These are phyloP conservation scores for Magallana gigas DNA, from an alignment of 1,140 invertebrate species.

Conservation along the genomic window DNA sequence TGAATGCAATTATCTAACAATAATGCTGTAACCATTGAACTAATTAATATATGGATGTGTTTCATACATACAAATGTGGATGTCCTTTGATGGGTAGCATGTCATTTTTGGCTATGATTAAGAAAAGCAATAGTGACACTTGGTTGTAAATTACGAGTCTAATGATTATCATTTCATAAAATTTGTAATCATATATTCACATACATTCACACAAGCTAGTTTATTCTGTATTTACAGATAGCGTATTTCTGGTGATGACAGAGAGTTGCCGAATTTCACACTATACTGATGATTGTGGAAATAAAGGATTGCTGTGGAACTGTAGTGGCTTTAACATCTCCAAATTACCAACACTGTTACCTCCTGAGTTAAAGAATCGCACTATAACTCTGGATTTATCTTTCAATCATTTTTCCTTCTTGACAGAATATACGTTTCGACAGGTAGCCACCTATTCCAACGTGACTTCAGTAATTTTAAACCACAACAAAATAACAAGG, in stretches of 20 bases:
- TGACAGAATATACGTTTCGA: background rate
- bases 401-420: background rate
- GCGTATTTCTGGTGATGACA: background rate
- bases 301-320: background rate
- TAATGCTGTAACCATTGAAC: no score
- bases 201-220: no score
- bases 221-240: background rate
- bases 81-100: no score
- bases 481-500: background rate
- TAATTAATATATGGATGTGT: no score
- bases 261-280: background rate
- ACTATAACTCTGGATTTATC: background rate
- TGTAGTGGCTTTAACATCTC: background rate
- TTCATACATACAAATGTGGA: no score
- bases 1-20: no score
- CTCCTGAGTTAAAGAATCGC: background rate
- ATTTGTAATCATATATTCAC: no score
- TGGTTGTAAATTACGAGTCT: no score
- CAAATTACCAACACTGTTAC: background rate
- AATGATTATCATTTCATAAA: no score
- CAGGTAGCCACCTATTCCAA: background rate
- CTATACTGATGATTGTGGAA: background rate
- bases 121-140: no score
- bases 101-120: no score
- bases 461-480: background rate